Evolutionary conservation across 2,888 invertebrate species (phyloP).

Genomic region (Neoitamus cyanurus): DNA sequence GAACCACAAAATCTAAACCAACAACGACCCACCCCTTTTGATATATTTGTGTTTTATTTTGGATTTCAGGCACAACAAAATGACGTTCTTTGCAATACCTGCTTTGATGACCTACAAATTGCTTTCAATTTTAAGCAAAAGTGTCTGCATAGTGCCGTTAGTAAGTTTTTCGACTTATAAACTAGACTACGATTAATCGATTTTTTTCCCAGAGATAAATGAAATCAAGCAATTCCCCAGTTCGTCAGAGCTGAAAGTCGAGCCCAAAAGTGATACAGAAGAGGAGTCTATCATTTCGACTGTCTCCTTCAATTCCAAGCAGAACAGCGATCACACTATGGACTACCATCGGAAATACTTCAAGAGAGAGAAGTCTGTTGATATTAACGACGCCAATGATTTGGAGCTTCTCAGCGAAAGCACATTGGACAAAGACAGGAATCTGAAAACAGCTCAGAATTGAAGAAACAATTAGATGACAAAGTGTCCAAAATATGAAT

Average conservation of each 20-base stretch:
- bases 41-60: not conserved
- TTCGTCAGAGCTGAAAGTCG: not conserved
- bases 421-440: constrained; percentile 15
- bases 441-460: constrained; percentile 25
- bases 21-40: no score
- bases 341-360: constrained; percentile 4
- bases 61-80: constrained; percentile 44
- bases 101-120: constrained; percentile 51
- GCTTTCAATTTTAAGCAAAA: constrained; percentile 51
- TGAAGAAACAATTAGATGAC: not conserved
- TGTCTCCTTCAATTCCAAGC: no score
- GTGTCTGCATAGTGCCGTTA: constrained; percentile 24
- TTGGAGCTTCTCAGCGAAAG: not conserved
- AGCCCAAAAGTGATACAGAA: not conserved
- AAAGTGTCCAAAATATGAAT: no score
- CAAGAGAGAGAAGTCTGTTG: constrained; percentile 29
- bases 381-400: not conserved
- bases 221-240: not conserved
- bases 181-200: not conserved
- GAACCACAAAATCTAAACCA: no score
- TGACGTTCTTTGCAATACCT: constrained; percentile 49
- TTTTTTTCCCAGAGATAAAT: not conserved
- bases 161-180: not conserved
- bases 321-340: not conserved
- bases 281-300: not conserved